These are phyloP conservation scores for Molorchus minor DNA, from an alignment of 2,888 invertebrate genomes.

Conservation along the genomic window DNA sequence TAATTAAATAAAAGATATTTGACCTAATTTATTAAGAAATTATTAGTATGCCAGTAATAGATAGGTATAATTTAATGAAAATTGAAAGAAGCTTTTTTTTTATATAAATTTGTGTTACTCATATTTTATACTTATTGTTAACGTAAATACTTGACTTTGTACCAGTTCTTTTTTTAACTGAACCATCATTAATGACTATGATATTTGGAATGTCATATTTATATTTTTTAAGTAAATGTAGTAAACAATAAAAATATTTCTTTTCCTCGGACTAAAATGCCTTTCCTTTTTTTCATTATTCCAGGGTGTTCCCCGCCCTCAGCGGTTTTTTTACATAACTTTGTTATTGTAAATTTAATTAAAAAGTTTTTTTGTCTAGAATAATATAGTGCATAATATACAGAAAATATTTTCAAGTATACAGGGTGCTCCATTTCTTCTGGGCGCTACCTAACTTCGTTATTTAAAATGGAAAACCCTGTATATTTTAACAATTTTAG, in stretches of 20 bases:
- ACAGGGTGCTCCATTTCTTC: too few relatives aligned
- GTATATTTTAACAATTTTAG: too few relatives aligned
- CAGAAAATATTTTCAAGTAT: not conserved
- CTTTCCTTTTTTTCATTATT: too few relatives aligned
- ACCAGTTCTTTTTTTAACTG: constrained; percentile 1
- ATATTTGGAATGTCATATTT: constrained; percentile 16
- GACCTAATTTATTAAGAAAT: constrained; percentile 36
- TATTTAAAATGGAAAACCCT: too few relatives aligned
- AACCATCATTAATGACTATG: not conserved
- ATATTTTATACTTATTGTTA: not conserved
- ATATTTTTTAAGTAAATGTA: constrained; percentile 12
- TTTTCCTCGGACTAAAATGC: not conserved
- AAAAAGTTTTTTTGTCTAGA: not conserved
- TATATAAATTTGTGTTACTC: constrained; percentile 16
- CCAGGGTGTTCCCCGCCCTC: too few relatives aligned
- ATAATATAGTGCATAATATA: not conserved
- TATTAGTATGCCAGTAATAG: constrained; percentile 37
- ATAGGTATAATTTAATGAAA: constrained; percentile 34
- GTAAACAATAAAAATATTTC: not conserved
- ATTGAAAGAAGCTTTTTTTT: constrained; percentile 35
- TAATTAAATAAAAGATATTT: constrained; percentile 19
- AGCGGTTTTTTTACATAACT: not conserved
- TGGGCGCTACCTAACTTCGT: too few relatives aligned
- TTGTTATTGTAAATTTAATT: not conserved
- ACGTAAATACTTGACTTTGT: constrained; percentile 1